Conservation (phyloP, 2,113 vertebrate species). For the Oryzias woworae region DNA sequence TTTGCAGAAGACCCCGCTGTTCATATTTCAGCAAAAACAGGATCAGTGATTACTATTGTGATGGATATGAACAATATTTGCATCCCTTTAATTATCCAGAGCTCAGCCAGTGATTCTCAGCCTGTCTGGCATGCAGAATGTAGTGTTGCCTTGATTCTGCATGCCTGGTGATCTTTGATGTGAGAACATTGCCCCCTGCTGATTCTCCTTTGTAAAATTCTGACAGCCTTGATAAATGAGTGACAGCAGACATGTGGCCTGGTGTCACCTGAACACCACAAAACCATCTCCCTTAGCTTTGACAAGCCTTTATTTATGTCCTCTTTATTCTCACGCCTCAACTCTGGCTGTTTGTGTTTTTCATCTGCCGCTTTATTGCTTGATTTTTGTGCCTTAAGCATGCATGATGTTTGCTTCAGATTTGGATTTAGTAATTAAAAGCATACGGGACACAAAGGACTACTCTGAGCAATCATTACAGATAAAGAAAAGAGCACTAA, state of each 20-base stretch:
- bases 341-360: conserved; percentile 2
- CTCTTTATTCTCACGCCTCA: conserved; percentile 13
- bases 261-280: conserved; percentile 16
- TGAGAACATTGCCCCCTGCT: conserved; percentile 80
- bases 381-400: not conserved
- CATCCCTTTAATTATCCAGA: conserved; percentile 36
- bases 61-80: conserved; percentile 38
- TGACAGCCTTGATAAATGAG: conserved; percentile 9
- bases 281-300: conserved; percentile 31
- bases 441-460: not conserved
- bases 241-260: conserved; percentile 44
- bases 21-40: conserved; percentile 17
- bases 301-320: conserved; percentile 5
- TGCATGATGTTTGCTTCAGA: not conserved
- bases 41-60: conserved; percentile 35
- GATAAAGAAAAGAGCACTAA: conserved; percentile 17
- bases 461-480: conserved; percentile 26
- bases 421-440: conserved; percentile 1
- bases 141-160: conserved; percentile 31
- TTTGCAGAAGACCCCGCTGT: conserved; percentile 28
- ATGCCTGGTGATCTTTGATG: conserved; percentile 49
- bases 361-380: not conserved
- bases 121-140: conserved; percentile 49
- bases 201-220: conserved; percentile 49
- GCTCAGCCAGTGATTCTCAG: conserved; percentile 32